Conservation (phyloP, 2,113 vertebrate species). For the Gambusia affinis region DNA sequence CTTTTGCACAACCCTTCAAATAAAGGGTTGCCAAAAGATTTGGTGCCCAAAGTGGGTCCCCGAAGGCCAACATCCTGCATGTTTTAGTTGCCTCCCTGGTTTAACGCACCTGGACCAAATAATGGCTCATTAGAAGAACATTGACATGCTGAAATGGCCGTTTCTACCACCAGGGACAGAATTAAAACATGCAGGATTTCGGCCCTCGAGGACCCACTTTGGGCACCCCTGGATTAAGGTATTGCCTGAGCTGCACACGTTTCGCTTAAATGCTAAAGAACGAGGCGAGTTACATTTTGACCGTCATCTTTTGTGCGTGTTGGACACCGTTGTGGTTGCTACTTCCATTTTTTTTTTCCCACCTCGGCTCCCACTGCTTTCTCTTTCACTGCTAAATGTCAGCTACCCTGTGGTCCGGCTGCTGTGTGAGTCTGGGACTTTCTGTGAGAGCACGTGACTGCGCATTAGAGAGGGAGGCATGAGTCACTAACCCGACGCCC, state of each 20-base stretch:
- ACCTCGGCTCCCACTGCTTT: conserved; percentile 23
- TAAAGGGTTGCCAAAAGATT: too few relatives aligned
- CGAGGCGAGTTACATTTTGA: not conserved
- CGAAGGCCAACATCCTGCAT: too few relatives aligned
- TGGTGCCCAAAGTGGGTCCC: too few relatives aligned
- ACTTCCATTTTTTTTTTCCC: not conserved
- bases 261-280: not conserved
- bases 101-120: too few relatives aligned
- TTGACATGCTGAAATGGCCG: too few relatives aligned
- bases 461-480: conserved; percentile 32
- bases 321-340: conserved; percentile 9
- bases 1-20: too few relatives aligned
- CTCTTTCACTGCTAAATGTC: conserved; percentile 57
- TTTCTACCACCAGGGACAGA: too few relatives aligned
- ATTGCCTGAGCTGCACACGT: not conserved
- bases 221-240: too few relatives aligned
- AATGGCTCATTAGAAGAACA: too few relatives aligned
- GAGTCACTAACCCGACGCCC: conserved; percentile 61
- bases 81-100: too few relatives aligned
- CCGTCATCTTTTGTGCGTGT: not conserved
- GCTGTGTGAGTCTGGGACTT: conserved; percentile 26
- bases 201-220: too few relatives aligned
- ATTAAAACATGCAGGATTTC: too few relatives aligned
- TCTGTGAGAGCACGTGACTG: conserved; percentile 18
- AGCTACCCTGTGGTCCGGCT: conserved; percentile 52